Percentiles rank a stretch among this genome's conserved stretches.
Evolutionary conservation across 2,888 invertebrate genomes (phyloP).

Genomic region (Schizaphis graminum): DNA sequence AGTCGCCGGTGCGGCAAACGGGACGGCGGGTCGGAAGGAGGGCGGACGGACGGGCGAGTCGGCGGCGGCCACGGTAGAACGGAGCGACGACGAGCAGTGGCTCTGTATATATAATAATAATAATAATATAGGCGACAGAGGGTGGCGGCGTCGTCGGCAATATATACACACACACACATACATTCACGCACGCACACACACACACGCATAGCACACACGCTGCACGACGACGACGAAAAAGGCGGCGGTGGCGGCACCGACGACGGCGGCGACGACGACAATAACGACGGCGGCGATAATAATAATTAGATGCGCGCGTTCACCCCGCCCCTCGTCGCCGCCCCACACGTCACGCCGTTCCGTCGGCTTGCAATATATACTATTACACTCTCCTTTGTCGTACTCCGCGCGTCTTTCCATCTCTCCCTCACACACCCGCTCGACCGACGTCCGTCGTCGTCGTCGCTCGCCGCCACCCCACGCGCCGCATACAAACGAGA

Average conservation of each 20-base stretch:
- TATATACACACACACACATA: not conserved
- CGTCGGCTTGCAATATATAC: conserved; percentile 27
- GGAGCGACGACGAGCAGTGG: conserved; percentile 34
- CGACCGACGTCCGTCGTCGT: conserved; percentile 37
- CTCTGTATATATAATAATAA: conserved; percentile 28
- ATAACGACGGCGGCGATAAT: conserved; percentile 48
- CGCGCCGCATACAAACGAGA: conserved; percentile 26
- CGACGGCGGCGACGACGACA: not conserved
- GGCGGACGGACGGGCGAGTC: not conserved
- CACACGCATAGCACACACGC: not conserved
- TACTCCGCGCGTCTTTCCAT: not conserved
- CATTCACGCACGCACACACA: not conserved
- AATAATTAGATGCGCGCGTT: conserved; percentile 58
- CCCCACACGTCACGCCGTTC: not conserved
- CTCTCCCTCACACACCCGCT: not conserved
- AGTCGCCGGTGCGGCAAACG: not conserved
- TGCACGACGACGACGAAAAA: not conserved
- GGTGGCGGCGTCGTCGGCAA: conserved; percentile 12
- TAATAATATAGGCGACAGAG: conserved; percentile 29
- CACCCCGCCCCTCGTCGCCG: conserved; percentile 1
- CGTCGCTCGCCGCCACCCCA: conserved; percentile 16
- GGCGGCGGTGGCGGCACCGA: not conserved
- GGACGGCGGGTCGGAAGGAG: not conserved
- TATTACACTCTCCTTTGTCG: conserved; percentile 33
- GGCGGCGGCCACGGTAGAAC: conserved; percentile 1